Percentiles rank a stretch among this genome's conserved stretches.
Conservation (phyloP, 2,888 invertebrate genomes). For the Aspidapion aeneum region DNA sequence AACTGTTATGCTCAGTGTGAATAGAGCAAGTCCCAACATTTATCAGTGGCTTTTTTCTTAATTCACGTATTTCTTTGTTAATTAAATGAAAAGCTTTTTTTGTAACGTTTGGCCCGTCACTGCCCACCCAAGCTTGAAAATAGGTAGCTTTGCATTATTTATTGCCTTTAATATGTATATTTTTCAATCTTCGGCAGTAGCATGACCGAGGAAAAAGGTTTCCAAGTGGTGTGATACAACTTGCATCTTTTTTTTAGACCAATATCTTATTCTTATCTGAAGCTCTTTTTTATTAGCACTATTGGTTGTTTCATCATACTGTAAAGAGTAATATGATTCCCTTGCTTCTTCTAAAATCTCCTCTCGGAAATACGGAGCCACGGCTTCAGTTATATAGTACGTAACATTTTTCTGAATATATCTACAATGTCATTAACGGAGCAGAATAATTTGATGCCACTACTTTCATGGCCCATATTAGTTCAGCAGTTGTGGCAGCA, state of each 20-base stretch:
- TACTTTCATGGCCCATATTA: too few species aligned
- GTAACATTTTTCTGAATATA: too few species aligned
- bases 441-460: too few species aligned
- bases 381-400: background rate
- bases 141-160: background rate
- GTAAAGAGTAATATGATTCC: background rate
- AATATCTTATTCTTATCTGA: background rate
- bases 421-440: too few species aligned
- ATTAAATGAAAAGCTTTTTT: background rate
- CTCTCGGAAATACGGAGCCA: background rate
- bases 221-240: background rate
- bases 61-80: background rate
- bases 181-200: too few species aligned
- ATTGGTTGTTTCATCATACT: background rate
- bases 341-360: background rate
- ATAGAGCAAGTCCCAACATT: background rate
- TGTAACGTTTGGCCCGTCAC: background rate
- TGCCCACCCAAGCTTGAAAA: background rate
- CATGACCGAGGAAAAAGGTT: background rate
- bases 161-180: too few species aligned
- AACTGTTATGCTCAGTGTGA: background rate
- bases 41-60: background rate
- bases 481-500: too few species aligned
- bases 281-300: background rate
- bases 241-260: background rate